Evolutionary conservation across 2,797 vertebrate species (phyloP), one percentile per base, ranked within the genome.

Genomic region (Notolabrus celidotus): DNA sequence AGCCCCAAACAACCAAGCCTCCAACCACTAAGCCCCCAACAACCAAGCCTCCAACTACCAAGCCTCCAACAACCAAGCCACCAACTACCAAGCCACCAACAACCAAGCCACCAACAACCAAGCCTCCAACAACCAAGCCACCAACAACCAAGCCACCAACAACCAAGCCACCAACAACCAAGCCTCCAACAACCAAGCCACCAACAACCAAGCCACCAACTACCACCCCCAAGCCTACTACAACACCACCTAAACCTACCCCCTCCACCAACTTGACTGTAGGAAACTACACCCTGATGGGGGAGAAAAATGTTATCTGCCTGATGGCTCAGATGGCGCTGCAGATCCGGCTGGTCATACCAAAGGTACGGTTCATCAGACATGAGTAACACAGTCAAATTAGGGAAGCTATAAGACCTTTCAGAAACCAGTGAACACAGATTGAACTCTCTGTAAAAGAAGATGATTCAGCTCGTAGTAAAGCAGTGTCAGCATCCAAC

Each of bases 231-330:
- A 47, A 20, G 0, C 12, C 67, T 2, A 19, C 67, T 2, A 19
- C 20, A 10, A 5, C 46, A 2, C 3, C 70, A 20, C 84, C 85
- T 19, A 0, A 9, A 33, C 92, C 93, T 2, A 93, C 93, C 2
- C 73, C 87, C 1, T 0, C 61, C 1, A 10, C 77, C 69, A 79
- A 60, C 12, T 0, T 84, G 60, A 88, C 58, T 0, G 14, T 14
- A 2, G 93, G 94, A 42, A 79, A 74, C 15, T 95, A 93, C 80
- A 88, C 0, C 5, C 0, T 91, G 31, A 60, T 0, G 3, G 56
- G 1, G 0, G 1, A 0, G 0, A 50, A 49, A 3, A 43, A 11
- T 0, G 41, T 4, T 3, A 1, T 53, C 0, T 94, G 92, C 47
- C 22, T 92, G 53, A 77, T 55, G 83, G 82, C 88, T 47, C 5